These are phyloP conservation scores for Ophion obscuratus DNA, from an alignment of 2,888 invertebrate genomes.

Conservation along the genomic window DNA sequence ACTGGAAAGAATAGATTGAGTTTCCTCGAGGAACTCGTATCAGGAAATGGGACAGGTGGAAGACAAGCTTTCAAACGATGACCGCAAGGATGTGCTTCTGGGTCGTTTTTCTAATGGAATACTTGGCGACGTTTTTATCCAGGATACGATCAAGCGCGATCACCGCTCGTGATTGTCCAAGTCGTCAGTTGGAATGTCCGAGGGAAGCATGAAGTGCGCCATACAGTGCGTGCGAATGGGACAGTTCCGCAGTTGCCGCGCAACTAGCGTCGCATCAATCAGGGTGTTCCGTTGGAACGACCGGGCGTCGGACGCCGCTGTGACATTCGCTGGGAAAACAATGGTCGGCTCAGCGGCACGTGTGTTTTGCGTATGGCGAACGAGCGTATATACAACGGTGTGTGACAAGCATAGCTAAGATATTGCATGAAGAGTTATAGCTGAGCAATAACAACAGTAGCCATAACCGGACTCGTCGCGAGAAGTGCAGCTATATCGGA, in stretches of 20 bases:
- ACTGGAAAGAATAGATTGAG: not conserved
- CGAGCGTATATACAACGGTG: conserved; percentile 29
- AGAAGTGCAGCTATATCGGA: conserved; percentile 1
- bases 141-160: not conserved
- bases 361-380: conserved; percentile 53
- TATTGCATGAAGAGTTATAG: conserved; percentile 14
- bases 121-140: not conserved
- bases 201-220: conserved; percentile 1
- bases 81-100: not conserved
- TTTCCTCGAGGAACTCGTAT: not conserved
- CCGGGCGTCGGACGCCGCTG: conserved; percentile 14
- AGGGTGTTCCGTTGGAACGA: conserved; percentile 16
- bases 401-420: conserved; percentile 52
- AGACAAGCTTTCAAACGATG: not conserved
- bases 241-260: conserved; percentile 10
- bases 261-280: conserved; percentile 40
- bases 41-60: not conserved
- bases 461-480: not conserved
- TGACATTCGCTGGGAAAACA: conserved; percentile 35
- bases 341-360: conserved; percentile 52
- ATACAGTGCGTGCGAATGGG: conserved; percentile 16
- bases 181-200: not conserved
- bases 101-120: not conserved
- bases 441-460: conserved; percentile 29
- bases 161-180: not conserved